Evolutionary conservation across 2,797 vertebrate genomes (phyloP).

Genomic region (Hydrocynus forskahlii): DNA sequence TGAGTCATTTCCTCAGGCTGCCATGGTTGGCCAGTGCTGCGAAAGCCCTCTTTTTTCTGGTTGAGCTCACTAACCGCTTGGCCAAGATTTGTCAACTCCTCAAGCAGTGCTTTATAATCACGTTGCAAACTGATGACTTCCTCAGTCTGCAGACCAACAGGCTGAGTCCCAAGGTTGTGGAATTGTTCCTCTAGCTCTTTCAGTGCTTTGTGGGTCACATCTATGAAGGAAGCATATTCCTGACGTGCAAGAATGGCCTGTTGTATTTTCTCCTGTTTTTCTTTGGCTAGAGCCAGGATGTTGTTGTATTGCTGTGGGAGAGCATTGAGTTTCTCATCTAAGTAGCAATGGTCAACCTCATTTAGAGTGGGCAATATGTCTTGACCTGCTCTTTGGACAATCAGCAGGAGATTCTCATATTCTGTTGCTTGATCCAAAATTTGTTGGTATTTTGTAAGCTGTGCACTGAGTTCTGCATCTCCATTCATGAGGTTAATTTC

Average conservation of each 20-base stretch:
- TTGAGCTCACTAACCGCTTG: conserved; percentile 88
- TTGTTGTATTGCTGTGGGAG: conserved; percentile 92
- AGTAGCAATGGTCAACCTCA: conserved; percentile 92
- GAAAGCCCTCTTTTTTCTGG: conserved; percentile 92
- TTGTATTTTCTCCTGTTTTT: conserved; percentile 91
- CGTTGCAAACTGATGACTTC: conserved; percentile 78
- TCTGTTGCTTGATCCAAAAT: conserved; percentile 92
- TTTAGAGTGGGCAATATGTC: conserved; percentile 91
- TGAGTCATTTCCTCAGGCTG: conserved; percentile 86
- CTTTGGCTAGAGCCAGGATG: conserved; percentile 89
- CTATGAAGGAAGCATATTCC: conserved; percentile 90
- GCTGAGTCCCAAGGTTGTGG: conserved; percentile 83
- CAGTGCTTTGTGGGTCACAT: conserved; percentile 86
- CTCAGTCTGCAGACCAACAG: conserved; percentile 71
- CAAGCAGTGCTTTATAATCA: conserved; percentile 79
- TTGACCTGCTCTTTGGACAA: conserved; percentile 91
- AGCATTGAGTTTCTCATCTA: conserved; percentile 89
- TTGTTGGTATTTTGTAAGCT: conserved; percentile 87
- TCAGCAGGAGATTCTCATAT: conserved; percentile 92
- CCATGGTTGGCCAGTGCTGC: conserved; percentile 89
- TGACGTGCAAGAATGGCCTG: conserved; percentile 87
- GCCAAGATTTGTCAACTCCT: conserved; percentile 81
- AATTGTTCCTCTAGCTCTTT: conserved; percentile 90
- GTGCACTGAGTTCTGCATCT: conserved; percentile 80
- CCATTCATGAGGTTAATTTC: conserved; percentile 91